Percentiles rank a stretch among this genome's conserved stretches.
Conservation (phyloP, 2,888 invertebrate species). For the Argynnis bischoffii region DNA sequence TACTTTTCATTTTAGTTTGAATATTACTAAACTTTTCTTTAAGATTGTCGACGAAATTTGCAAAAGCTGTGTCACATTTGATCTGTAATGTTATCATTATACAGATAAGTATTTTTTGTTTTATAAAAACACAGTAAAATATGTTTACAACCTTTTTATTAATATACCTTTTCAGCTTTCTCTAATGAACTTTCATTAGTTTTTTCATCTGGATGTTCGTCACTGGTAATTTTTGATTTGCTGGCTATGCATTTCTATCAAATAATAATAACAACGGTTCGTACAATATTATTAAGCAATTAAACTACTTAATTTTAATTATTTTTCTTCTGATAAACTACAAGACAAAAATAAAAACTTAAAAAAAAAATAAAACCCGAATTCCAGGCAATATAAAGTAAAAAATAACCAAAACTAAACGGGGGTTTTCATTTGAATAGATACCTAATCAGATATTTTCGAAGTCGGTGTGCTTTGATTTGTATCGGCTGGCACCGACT, state of each 20-base stretch:
- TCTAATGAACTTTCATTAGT: slow-evolving; percentile 19
- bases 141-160: background rate
- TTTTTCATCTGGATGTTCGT: slow-evolving; percentile 7
- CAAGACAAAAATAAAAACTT: background rate
- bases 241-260: slow-evolving; percentile 49
- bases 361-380: too few species aligned
- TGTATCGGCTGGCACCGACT: too few species aligned
- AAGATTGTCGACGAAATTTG: slow-evolving; percentile 24
- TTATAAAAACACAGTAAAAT: background rate
- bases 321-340: background rate
- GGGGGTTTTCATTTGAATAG: too few species aligned
- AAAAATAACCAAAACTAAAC: too few species aligned
- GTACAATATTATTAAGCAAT: too few species aligned
- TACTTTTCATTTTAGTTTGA: slow-evolving; percentile 47
- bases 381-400: too few species aligned
- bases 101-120: background rate
- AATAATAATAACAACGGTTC: background rate
- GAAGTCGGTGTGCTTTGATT: too few species aligned
- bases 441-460: too few species aligned
- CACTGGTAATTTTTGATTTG: slow-evolving; percentile 37
- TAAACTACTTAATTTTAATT: background rate
- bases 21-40: slow-evolving; percentile 37
- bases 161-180: slow-evolving; percentile 23
- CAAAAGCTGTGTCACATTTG: slow-evolving; percentile 19
- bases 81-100: slow-evolving; percentile 32